Evolutionary conservation across 30 jellyfish, hydroid and myxozoan genomes (phyloP).

Genomic region (Haliclystus octoradiatus): DNA sequence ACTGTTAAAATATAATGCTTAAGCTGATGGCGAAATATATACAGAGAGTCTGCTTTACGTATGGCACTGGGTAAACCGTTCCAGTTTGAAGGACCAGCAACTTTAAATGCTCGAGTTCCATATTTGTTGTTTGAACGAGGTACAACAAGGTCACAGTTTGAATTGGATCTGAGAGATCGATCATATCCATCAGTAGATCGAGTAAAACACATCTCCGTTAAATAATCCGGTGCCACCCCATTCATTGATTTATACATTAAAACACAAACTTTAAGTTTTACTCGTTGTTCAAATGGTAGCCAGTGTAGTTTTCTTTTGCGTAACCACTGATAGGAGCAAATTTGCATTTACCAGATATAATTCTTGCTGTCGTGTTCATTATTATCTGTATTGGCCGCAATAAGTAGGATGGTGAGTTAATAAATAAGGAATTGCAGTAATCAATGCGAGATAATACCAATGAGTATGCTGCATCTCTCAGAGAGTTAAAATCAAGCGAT

Average conservation of each 20-base stretch:
- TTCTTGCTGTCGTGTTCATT: background rate
- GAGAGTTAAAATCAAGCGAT: background rate
- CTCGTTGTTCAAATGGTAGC: background rate
- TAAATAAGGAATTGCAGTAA: background rate
- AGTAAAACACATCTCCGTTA: background rate
- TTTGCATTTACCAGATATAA: background rate
- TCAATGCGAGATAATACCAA: background rate
- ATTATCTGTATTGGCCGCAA: background rate
- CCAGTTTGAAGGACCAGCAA: background rate
- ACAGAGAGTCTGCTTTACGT: background rate
- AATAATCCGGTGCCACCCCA: background rate
- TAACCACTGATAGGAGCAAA: background rate
- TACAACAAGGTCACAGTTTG: background rate
- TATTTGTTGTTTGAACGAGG: background rate
- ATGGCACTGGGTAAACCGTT: background rate
- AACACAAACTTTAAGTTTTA: background rate
- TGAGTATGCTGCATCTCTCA: background rate
- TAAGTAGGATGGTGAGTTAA: background rate
- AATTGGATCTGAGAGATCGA: background rate
- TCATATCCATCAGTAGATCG: background rate
- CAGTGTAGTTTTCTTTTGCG: background rate
- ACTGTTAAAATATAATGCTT: too few relatives aligned
- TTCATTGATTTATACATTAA: background rate
- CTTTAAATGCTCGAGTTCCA: background rate
- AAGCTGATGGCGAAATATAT: background rate